Base-by-base conservation (phyloP, 2,113 vertebrate species). In the Rhadina sibilatrix region DNA sequence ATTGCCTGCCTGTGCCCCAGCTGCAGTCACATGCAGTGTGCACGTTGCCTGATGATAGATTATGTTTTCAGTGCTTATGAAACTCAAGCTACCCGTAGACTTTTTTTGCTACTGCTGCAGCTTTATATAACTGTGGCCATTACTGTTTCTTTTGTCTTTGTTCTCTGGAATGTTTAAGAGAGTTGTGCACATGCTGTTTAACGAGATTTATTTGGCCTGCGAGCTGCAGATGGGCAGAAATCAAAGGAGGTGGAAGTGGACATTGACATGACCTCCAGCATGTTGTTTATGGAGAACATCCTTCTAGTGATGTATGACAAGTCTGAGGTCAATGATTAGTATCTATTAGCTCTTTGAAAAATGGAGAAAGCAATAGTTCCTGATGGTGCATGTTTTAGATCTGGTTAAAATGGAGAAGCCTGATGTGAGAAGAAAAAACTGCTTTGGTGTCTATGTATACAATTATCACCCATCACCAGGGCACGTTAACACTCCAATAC, bases 181-280 rank as follows among this genome's bases (percentile, higher is more conserved):
- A 95, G 76, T 92, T 89, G 88, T 96, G 93, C 94, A 95, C 96
- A 94, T 96, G 96, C 96, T 97, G 96, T 97, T 96, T 96, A 97
- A 97, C 10, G 69, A 97, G 93, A 95, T 96, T 96, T 96, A 96
- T 96, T 96, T 95, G 96, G 94, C 93, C 96, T 96, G 93, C 88
- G 69, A 96, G 94, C 94, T 96, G 92, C 93, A 97, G 93, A 97
- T 93, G 95, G 93, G 96, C 94, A 97, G 96, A 97, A 97, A 97
- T 97, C 92, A 97, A 97, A 96, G 96, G 94, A 97, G 93, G 96
- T 96, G 93, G 96, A 96, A 97, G 96, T 96, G 96, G 96, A 97
- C 96, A 96, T 92, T 96, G 94, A 95, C 94, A 95, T 92, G 93
- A 95, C 94, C 90, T 97, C 90, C 96, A 97, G 95, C 88, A 64